Conservation (phyloP, 2,113 vertebrate species). For the Probosciger aterrimus region DNA sequence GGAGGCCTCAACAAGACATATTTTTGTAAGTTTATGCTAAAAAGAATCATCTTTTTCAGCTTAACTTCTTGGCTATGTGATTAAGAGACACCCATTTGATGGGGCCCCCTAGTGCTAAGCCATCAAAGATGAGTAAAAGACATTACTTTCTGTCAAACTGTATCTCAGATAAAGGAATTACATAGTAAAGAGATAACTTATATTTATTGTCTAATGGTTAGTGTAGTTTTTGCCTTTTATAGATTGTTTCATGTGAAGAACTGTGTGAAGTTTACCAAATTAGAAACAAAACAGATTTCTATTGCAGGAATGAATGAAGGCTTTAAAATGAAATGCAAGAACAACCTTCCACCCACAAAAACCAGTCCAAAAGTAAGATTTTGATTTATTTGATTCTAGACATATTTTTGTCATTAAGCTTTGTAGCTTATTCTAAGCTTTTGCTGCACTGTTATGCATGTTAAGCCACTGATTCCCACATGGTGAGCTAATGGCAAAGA, state of each 20-base stretch:
- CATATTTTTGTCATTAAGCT: slow-evolving; percentile 59
- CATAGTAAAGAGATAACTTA: background rate
- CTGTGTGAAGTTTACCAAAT: background rate
- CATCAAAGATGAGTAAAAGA: background rate
- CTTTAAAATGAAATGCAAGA: slow-evolving; percentile 30
- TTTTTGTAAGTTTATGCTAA: slow-evolving; percentile 16
- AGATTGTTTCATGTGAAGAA: slow-evolving; percentile 1
- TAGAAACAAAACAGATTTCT: slow-evolving; percentile 38
- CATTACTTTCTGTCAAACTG: background rate
- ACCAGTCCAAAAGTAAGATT: slow-evolving; percentile 35
- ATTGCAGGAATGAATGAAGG: slow-evolving; percentile 4
- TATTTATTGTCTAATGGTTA: background rate
- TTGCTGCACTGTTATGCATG: background rate
- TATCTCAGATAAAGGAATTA: background rate
- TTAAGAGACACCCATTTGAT: background rate
- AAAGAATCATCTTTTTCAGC: slow-evolving; percentile 5
- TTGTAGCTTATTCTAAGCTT: background rate
- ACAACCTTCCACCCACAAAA: slow-evolving; percentile 18
- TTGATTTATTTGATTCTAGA: slow-evolving; percentile 47
- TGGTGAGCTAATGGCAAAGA: slow-evolving; percentile 16
- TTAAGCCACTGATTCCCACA: background rate
- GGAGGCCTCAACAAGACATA: background rate
- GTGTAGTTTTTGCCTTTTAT: background rate
- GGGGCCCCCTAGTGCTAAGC: background rate
- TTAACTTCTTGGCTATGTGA: background rate